These are phyloP conservation scores for Panagrolaimus sp. DNA, from an alignment of 1,140 invertebrate species.

Conservation along the genomic window DNA sequence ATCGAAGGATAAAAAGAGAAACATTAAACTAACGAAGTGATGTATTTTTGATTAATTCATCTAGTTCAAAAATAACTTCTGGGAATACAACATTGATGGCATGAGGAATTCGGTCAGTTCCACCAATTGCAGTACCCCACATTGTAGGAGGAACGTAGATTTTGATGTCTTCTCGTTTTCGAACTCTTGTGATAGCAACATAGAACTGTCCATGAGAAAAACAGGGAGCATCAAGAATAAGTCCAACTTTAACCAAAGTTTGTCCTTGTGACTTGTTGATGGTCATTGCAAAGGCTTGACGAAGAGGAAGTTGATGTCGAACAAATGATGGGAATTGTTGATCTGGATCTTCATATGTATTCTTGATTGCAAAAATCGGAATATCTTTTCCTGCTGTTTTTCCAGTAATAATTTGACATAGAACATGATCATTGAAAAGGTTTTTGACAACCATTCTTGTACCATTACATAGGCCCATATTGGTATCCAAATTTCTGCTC, in stretches of 20 bases:
- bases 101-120: too few species aligned
- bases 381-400: neutral
- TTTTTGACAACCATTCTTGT: neutral
- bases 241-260: constrained; percentile 49
- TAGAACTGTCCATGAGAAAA: constrained; percentile 61
- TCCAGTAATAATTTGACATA: neutral
- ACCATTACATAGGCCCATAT: constrained; percentile 5
- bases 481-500: neutral
- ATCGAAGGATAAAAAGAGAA: too few species aligned
- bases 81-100: too few species aligned
- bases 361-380: neutral
- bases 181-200: neutral
- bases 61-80: too few species aligned
- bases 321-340: neutral
- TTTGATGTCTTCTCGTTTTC: neutral
- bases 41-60: too few species aligned
- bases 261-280: constrained; percentile 65
- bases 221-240: constrained; percentile 57
- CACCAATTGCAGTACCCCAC: too few species aligned
- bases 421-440: neutral
- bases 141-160: neutral
- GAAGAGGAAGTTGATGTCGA: constrained; percentile 62
- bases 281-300: constrained; percentile 61
- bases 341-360: neutral
- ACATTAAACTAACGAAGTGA: too few species aligned